phyloP scores from a whole-genome alignment of 2,888 invertebrate genomes.

The Drosophila austrosaltans region DNA sequence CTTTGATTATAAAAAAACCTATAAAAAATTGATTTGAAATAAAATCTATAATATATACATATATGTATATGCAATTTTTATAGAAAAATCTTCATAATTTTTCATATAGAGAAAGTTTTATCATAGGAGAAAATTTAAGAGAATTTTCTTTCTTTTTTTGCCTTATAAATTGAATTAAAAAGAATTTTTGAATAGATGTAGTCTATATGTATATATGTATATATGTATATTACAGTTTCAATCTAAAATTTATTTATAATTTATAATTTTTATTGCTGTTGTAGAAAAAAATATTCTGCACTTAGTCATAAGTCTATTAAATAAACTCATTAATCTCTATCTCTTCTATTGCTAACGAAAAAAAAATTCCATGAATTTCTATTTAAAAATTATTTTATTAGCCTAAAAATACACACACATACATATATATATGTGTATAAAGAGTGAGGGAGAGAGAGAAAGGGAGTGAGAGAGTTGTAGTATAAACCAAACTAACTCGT shows the following conservation, averaged over 20 bases:
- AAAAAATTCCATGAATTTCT: constrained; percentile 50
- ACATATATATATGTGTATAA: constrained; percentile 26
- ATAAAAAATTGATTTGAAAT: too few species aligned
- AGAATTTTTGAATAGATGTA: too few species aligned
- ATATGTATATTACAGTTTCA: background rate
- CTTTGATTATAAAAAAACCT: background rate
- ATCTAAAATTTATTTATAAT: constrained; percentile 7
- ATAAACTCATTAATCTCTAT: constrained; percentile 58
- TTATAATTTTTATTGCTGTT: constrained; percentile 7
- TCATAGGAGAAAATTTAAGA: too few species aligned
- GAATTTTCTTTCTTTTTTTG: too few species aligned
- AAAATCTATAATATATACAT: too few species aligned
- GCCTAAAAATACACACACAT: constrained; percentile 15
- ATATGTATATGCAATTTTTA: too few species aligned
- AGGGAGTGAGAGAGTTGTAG: background rate
- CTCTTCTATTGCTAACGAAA: constrained; percentile 5
- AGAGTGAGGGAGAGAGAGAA: background rate
- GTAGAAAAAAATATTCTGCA: constrained; percentile 23
- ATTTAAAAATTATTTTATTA: constrained; percentile 59
- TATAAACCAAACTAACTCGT: constrained; percentile 10
- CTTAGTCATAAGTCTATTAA: constrained; percentile 61
- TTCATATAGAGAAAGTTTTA: too few species aligned
- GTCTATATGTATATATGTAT: background rate
- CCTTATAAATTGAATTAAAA: background rate
- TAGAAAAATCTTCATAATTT: too few species aligned